phyloP scores from a whole-genome alignment of 2,888 invertebrate species.

The Timema cristinae region DNA sequence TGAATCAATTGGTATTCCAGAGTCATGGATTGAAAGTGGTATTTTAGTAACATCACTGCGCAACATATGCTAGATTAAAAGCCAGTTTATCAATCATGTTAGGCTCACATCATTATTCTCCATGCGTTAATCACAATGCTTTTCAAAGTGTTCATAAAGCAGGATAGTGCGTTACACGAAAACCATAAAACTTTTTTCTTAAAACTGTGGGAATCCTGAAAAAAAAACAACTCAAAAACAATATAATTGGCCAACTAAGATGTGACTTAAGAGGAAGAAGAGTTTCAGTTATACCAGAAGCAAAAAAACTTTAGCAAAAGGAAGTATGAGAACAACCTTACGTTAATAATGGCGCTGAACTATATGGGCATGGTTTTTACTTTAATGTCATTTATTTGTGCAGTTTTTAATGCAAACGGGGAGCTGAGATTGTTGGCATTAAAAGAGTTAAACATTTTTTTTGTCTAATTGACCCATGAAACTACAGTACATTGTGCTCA shows the following conservation, averaged over 20 bases:
- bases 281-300: background rate
- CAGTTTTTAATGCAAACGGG: slow-evolving; percentile 15
- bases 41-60: background rate
- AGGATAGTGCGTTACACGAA: background rate
- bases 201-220: background rate
- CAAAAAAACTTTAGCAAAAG: background rate
- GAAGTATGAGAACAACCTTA: slow-evolving; percentile 5
- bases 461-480: background rate
- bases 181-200: background rate
- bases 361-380: slow-evolving; percentile 17
- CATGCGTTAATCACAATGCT: background rate
- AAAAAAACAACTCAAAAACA: background rate
- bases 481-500: background rate
- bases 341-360: slow-evolving; percentile 12
- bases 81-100: background rate
- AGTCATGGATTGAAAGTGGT: background rate
- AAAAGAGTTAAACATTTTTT: slow-evolving; percentile 13
- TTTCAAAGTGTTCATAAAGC: background rate
- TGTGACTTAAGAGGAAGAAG: background rate
- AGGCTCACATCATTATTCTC: background rate
- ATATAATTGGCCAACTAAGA: background rate
- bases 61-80: background rate
- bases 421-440: slow-evolving; percentile 15
- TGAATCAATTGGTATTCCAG: background rate
- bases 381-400: slow-evolving; percentile 17